phyloP scores from a whole-genome alignment of 1,140 invertebrate species.

The Zophobas morio region DNA sequence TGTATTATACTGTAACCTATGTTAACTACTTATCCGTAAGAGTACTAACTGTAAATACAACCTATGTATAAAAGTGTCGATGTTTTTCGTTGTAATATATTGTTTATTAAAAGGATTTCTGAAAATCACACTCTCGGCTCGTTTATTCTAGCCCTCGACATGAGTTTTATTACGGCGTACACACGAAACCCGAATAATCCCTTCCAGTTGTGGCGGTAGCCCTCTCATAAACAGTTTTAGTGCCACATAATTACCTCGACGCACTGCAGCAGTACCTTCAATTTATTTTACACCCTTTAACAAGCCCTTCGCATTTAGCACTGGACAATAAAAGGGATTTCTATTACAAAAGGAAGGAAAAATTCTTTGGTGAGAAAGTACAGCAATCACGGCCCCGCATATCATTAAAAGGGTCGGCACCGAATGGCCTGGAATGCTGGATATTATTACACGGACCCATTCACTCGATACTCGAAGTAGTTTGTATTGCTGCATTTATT shows the following conservation, averaged over 20 bases:
- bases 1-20: slow-evolving; percentile 19
- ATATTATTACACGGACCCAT: background rate
- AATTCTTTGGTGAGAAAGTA: background rate
- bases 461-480: background rate
- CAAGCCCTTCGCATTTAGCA: slow-evolving; percentile 26
- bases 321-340: slow-evolving; percentile 18
- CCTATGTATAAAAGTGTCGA: slow-evolving; percentile 34
- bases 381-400: background rate
- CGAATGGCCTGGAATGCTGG: background rate
- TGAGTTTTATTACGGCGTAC: slow-evolving; percentile 19
- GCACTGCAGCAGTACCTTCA: slow-evolving; percentile 43
- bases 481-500: background rate
- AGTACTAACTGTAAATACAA: slow-evolving; percentile 8
- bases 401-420: slow-evolving; percentile 3
- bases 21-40: slow-evolving; percentile 6
- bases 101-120: slow-evolving; percentile 37
- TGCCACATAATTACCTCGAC: slow-evolving; percentile 42
- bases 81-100: slow-evolving; percentile 40
- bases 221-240: slow-evolving; percentile 47
- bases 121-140: background rate
- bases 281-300: slow-evolving; percentile 33
- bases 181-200: slow-evolving; percentile 18
- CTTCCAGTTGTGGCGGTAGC: slow-evolving; percentile 19
- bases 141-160: background rate
- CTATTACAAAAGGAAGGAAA: slow-evolving; percentile 6